Conservation (phyloP, 2,113 vertebrate genomes). For the Mungos mungo region DNA sequence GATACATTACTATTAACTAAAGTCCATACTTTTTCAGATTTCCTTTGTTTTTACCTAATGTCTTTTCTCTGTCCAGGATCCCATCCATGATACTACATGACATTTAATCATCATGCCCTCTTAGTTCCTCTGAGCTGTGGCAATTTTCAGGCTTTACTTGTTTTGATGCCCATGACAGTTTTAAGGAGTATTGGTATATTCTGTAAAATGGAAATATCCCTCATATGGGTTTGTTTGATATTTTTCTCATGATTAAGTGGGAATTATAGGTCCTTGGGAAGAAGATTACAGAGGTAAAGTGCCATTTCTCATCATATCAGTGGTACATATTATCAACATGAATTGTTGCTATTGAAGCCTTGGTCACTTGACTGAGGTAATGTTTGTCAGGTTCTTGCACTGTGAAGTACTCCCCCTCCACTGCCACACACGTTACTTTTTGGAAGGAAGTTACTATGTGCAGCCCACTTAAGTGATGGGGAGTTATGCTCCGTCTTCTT, state of each 20-base stretch:
- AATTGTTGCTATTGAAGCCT: neutral
- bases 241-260: neutral
- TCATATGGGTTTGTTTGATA: neutral
- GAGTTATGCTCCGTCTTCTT: neutral
- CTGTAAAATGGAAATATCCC: neutral
- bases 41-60: neutral
- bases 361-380: neutral
- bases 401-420: neutral
- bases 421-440: neutral
- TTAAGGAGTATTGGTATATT: neutral
- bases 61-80: neutral
- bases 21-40: neutral
- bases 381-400: neutral
- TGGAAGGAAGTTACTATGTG: neutral
- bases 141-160: neutral
- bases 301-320: neutral
- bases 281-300: neutral
- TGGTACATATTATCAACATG: neutral
- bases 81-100: neutral
- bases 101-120: neutral
- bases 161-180: slow-evolving; percentile 20
- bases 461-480: neutral
- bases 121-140: neutral
- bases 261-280: neutral
- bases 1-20: neutral